phyloP scores from a whole-genome alignment of 2,888 invertebrate species.

The Eustalomyia histrio region DNA sequence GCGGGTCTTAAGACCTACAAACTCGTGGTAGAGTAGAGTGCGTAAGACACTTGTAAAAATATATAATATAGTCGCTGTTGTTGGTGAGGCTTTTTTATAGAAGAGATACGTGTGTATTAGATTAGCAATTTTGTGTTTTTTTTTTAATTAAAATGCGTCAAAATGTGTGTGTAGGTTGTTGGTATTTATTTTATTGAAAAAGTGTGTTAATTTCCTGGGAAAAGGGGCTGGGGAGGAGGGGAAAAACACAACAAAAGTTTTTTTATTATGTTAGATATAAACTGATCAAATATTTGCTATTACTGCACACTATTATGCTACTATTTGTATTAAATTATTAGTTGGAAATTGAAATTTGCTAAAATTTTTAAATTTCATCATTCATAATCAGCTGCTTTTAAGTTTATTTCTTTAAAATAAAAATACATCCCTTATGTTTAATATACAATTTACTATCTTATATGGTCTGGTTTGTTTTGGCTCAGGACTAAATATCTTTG shows the following conservation, averaged over 20 bases:
- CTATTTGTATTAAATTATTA: neutral
- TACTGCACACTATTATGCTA: neutral
- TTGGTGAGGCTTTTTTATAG: neutral
- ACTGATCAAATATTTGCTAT: neutral
- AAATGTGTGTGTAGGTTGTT: conserved; percentile 8
- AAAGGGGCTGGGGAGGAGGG: neutral
- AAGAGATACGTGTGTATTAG: conserved; percentile 1
- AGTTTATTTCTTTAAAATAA: neutral
- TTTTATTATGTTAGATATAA: neutral
- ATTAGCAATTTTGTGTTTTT: neutral
- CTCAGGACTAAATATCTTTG: neutral
- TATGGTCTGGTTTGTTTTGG: neutral
- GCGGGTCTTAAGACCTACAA: neutral
- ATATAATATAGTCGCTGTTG: neutral
- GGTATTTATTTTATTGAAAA: neutral
- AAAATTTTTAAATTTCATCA: neutral
- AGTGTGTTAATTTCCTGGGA: neutral
- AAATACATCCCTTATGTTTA: neutral
- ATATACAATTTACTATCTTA: neutral
- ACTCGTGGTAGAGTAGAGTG: neutral
- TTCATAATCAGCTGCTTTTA: neutral
- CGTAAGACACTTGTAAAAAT: neutral
- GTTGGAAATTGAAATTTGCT: neutral
- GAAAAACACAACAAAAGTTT: neutral
- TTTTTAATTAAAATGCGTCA: conserved; percentile 22